Base-by-base conservation (phyloP, 2,888 invertebrate genomes). In the Eueremaeus valkanovi region DNA sequence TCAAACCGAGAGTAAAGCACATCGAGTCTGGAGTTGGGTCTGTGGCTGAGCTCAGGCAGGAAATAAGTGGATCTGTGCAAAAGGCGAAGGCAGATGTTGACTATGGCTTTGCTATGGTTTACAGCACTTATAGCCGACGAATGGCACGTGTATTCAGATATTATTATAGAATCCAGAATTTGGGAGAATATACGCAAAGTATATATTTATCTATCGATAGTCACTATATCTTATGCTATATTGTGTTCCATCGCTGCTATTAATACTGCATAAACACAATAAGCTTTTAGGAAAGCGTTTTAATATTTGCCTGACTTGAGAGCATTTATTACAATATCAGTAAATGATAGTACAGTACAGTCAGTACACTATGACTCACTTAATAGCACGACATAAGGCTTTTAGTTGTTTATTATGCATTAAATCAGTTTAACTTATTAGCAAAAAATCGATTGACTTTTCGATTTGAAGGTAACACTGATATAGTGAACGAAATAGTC, bases 251-350 rank as follows among this genome's bases (percentile, higher is more conserved):
- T 21, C 33, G 3, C 33, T 31, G 6, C 33, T 36, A 31, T 29
- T 31, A 3, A 27, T 63, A 18, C 31, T 21, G 18, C 18, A 16
- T n/a, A 31, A 63, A 63, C 63, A 63, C 29, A n/a, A 24, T 58
- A 16, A n/a, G 63, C 63, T 63, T 63, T 63, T 63, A 63, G 63
- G 33, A n/a, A 63, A 63, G 33, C 18, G 31, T 16, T 33, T 63
- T 63, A 63, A 63, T 63, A 63, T 63, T 63, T 63, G 63, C 63
- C 63, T 63, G 63, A 63, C 63, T 63, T 63, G 18, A n/a, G 36
- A 63, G 63, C 63, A 63, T 63, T 63, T 33, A 63, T 63, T 63
- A 58, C 58, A 58, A 51, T 51, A 6, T 21, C 27, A 3, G 36
- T 33, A 33, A 63, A 63, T 63, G 33, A 63, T 63, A 36, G 31